phyloP scores from a whole-genome alignment of 64 coral and sea anemone species.

The Montipora efflorescens region DNA sequence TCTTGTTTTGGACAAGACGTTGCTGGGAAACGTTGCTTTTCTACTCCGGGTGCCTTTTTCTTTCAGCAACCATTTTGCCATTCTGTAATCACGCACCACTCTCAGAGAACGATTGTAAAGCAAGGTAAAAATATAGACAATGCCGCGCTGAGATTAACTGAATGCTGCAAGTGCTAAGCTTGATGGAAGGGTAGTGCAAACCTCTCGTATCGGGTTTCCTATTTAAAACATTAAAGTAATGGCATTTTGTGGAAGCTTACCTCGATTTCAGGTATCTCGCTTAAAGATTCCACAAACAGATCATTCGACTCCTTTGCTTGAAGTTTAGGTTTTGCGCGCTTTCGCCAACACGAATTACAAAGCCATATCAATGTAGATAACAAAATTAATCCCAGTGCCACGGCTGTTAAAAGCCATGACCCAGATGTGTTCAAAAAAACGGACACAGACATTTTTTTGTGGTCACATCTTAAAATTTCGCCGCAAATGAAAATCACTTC shows the following conservation, averaged over 20 bases:
- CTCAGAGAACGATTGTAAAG: no score
- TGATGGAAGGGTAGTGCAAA: background rate
- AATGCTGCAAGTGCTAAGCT: background rate
- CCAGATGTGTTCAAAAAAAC: background rate
- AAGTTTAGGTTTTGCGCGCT: background rate
- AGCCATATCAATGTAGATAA: background rate
- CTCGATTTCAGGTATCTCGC: background rate
- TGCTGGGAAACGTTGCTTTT: no score
- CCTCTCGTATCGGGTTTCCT: background rate
- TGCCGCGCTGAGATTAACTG: no score
- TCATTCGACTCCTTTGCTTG: background rate
- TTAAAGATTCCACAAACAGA: background rate
- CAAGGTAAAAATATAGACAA: no score
- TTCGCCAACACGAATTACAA: background rate
- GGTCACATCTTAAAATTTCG: background rate
- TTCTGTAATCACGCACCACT: no score
- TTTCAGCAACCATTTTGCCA: no score
- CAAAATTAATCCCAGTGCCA: background rate
- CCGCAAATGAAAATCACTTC: background rate
- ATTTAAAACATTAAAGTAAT: background rate
- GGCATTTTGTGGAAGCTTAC: background rate
- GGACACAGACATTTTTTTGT: background rate
- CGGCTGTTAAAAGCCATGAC: conserved; percentile 11
- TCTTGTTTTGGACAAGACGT: no score
- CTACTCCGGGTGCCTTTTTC: no score